Conservation (phyloP, 1,140 invertebrate species). For the Nylanderia fulva region DNA sequence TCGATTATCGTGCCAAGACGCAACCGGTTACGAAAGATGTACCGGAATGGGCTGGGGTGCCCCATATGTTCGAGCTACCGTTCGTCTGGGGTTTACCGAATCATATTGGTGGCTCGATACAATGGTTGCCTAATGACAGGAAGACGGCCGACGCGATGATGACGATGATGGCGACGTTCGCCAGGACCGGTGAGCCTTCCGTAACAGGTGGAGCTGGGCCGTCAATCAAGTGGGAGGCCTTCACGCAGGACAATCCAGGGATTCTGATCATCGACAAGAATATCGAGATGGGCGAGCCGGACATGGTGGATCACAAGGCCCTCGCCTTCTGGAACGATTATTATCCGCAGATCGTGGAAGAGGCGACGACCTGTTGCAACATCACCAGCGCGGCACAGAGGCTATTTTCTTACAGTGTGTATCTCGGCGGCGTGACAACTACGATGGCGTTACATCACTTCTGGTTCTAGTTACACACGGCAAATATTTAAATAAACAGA, state of each 20-base stretch:
- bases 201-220: conserved; percentile 72
- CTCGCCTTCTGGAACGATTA: conserved; percentile 94
- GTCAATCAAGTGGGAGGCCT: conserved; percentile 90
- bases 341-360: conserved; percentile 90
- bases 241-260: conserved; percentile 87
- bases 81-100: conserved; percentile 92
- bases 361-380: conserved; percentile 90
- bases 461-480: conserved; percentile 34
- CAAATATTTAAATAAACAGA: conserved; percentile 35
- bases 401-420: neutral
- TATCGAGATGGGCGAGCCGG: conserved; percentile 90
- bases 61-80: conserved; percentile 92
- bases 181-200: conserved; percentile 90
- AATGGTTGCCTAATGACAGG: conserved; percentile 92
- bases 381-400: conserved; percentile 75
- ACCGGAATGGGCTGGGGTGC: conserved; percentile 91
- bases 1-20: conserved; percentile 91
- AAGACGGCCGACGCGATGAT: conserved; percentile 91
- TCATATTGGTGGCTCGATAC: conserved; percentile 82
- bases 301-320: conserved; percentile 90
- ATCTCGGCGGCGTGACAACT: conserved; percentile 9
- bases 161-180: conserved; percentile 92
- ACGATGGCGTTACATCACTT: conserved; percentile 20
- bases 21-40: conserved; percentile 87
- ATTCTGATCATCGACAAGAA: conserved; percentile 91